Evolutionary conservation across 2,113 vertebrate genomes (phyloP), one percentile per base, ranked within the genome.

Genomic region (Aplodontia rufa): DNA sequence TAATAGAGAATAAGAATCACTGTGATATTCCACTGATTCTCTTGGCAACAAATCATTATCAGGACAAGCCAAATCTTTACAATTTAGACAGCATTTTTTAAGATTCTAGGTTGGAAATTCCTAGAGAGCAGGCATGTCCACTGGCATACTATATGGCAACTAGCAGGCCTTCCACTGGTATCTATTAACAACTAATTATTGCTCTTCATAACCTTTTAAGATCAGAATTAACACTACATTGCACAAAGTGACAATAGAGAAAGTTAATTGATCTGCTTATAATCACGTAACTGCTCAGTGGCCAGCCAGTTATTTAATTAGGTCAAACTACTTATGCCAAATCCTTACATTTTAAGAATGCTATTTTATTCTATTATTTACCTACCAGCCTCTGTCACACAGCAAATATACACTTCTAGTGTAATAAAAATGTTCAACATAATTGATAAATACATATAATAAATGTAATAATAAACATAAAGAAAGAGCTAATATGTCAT

Each of bases 341-440:
- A 80, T 53, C 22, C 58, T 87, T 90, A 40, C 0, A 71, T 76
- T 11, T 90, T 88, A 62, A 51, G n/a, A 89, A 91, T 4, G n/a
- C 76, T 30, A 93, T 62, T 96, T 85, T 84, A 94, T 42, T 93
- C 47, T 87, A 30, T 74, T 90, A 53, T 76, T 90, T 66, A 85
- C 22, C 19, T 66, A 79, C 64, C 14, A 91, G 76, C n/a, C 47
- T 72, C 32, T 71, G 55, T 51, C 42, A 74, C 49, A 95, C 22
- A 51, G 71, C 28, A 45, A 80, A 96, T 94, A 87, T 68, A 35
- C 51, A 28, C 94, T 85, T 79, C 84, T n/a, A 76, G 19, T 84
- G 60, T 96, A 80, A 90, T 90, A 64, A 94, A 95, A 90, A 83
- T 74, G 32, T 83, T 94, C 47, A 84, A 84, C 49, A 60, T 68